Conservation (phyloP, 2,113 vertebrate genomes). For the Nothobranchius furzeri region DNA sequence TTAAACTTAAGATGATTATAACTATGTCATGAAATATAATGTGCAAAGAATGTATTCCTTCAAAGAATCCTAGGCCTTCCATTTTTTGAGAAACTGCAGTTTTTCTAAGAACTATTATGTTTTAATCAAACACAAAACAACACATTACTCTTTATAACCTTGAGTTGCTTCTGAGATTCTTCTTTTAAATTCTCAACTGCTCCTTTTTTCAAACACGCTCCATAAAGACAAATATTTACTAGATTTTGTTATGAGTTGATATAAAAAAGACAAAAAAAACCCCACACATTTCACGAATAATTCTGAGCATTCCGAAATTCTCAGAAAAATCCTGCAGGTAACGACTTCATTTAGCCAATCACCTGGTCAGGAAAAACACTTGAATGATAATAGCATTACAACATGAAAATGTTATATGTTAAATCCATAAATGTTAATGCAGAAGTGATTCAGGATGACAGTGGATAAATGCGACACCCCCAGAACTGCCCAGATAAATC, state of each 20-base stretch:
- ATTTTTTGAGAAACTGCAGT: too few relatives aligned
- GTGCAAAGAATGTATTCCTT: too few relatives aligned
- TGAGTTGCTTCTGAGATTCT: too few relatives aligned
- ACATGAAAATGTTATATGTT: conserved; percentile 53
- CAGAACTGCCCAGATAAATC: conserved; percentile 76
- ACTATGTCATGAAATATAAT: too few relatives aligned
- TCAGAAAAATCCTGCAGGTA: conserved; percentile 27
- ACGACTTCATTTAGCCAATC: conserved; percentile 59
- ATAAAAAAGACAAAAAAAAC: neutral
- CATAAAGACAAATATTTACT: neutral
- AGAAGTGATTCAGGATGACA: conserved; percentile 74
- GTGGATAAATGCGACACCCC: conserved; percentile 76
- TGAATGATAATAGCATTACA: conserved; percentile 52
- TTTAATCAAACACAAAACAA: too few relatives aligned
- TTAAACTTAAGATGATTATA: too few relatives aligned
- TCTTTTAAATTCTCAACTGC: too few relatives aligned
- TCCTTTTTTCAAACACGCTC: neutral
- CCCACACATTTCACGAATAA: neutral
- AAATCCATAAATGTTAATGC: conserved; percentile 63
- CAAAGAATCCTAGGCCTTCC: too few relatives aligned
- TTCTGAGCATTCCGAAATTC: conserved; percentile 12
- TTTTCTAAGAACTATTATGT: too few relatives aligned
- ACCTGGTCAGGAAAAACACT: conserved; percentile 40
- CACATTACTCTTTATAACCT: too few relatives aligned
- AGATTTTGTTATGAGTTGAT: neutral